Percentiles rank a stretch among this genome's conserved stretches.
Evolutionary conservation across 2,888 invertebrate genomes (phyloP).

Genomic region (Drosophila infuscata): DNA sequence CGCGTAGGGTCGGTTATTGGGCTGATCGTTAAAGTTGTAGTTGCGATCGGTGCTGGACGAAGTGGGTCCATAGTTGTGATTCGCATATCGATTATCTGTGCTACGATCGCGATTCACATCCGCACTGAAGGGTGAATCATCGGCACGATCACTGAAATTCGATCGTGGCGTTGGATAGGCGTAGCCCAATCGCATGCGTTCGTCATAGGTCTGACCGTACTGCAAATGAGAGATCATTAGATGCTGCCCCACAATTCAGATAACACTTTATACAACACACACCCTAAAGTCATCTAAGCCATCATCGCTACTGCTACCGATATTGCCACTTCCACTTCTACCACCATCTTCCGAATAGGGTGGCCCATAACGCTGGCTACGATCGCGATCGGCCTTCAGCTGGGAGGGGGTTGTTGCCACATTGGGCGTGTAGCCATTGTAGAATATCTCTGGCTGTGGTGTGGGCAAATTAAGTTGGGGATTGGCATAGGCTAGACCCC

Average conservation of each 20-base stretch:
- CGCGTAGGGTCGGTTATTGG: conserved; percentile 36
- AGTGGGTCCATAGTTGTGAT: conserved; percentile 74
- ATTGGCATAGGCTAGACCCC: conserved; percentile 41
- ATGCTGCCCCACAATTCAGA: background rate
- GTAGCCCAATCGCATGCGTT: conserved; percentile 82
- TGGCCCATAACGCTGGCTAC: conserved; percentile 84
- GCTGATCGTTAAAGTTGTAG: conserved; percentile 52
- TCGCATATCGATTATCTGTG: conserved; percentile 63
- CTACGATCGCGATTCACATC: conserved; percentile 48
- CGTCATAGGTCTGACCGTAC: conserved; percentile 83
- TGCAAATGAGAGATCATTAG: conserved; percentile 48
- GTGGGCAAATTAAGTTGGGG: conserved; percentile 87
- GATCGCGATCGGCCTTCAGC: conserved; percentile 76
- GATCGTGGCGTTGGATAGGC: conserved; percentile 68
- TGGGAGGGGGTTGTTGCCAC: conserved; percentile 73
- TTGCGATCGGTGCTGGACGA: conserved; percentile 64
- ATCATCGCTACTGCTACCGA: conserved; percentile 68
- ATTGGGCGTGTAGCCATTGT: conserved; percentile 82
- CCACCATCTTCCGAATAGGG: conserved; percentile 75
- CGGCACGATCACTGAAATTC: conserved; percentile 69
- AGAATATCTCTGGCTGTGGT: conserved; percentile 77
- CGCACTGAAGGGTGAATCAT: conserved; percentile 80
- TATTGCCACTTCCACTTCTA: conserved; percentile 34
- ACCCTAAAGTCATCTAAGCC: conserved; percentile 83
- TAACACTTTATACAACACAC: conserved; percentile 26